A percentile compares a stretch with the other conserved stretches of the same genome.
Conservation (phyloP, 2,888 invertebrate species). For the Harpalus rufipes region DNA sequence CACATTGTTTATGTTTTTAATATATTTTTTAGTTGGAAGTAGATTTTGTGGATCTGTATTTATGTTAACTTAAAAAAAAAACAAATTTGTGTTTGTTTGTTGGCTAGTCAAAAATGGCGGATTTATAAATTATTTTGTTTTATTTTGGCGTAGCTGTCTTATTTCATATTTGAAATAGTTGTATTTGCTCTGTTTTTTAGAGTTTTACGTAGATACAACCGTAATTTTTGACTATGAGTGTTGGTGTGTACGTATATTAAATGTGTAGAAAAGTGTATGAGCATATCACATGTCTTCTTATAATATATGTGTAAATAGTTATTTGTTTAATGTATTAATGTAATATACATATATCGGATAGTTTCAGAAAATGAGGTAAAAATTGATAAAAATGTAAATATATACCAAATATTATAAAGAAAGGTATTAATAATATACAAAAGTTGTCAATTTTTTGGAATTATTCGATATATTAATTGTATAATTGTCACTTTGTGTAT, state of each 20-base stretch:
- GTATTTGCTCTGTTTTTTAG: constrained; percentile 34
- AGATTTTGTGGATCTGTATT: constrained; percentile 13
- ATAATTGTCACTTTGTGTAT: constrained; percentile 7
- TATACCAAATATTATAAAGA: neutral
- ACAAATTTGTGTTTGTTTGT: constrained; percentile 23
- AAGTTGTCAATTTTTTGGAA: neutral
- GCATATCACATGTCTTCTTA: constrained; percentile 62
- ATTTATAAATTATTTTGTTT: constrained; percentile 7
- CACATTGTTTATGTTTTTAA: constrained; percentile 26
- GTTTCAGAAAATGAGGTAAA: too few relatives aligned
- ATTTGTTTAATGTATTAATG: constrained; percentile 57
- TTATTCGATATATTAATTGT: constrained; percentile 11
- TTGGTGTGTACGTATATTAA: constrained; percentile 45
- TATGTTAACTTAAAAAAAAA: constrained; percentile 28
- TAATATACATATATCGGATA: constrained; percentile 41
- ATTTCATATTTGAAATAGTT: constrained; percentile 43
- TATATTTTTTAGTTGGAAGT: neutral
- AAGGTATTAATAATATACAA: neutral
- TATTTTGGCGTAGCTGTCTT: neutral
- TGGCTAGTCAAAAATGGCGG: constrained; percentile 36
- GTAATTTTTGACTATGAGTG: constrained; percentile 43
- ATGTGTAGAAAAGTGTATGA: constrained; percentile 58
- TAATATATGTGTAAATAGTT: constrained; percentile 59
- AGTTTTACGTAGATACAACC: constrained; percentile 12
- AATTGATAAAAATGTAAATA: neutral